A percentile compares a stretch with the other conserved stretches of the same genome.
These are phyloP conservation scores for Sebastes wilsoni DNA, from an alignment of 2,797 vertebrate genomes.

Conservation along the genomic window DNA sequence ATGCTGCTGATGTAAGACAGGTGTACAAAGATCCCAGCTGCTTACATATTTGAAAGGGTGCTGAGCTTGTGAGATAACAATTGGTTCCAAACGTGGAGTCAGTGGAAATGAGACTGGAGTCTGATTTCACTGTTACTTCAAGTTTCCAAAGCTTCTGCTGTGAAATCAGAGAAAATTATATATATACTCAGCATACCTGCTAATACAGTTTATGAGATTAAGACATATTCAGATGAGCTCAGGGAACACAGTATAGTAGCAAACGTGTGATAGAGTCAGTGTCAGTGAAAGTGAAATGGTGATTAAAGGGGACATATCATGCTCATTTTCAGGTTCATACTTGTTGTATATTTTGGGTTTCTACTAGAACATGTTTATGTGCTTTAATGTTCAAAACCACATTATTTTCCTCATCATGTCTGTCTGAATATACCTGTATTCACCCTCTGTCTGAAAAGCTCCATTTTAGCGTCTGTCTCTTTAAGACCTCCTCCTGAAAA, in stretches of 20 bases:
- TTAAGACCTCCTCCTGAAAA: too few relatives aligned
- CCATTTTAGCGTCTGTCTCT: too few relatives aligned
- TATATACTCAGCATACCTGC: slow-evolving; percentile 12
- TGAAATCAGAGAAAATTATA: background rate
- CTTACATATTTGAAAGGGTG: slow-evolving; percentile 1
- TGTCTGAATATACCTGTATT: too few relatives aligned
- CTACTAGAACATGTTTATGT: too few relatives aligned
- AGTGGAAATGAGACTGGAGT: background rate
- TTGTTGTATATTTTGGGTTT: too few relatives aligned
- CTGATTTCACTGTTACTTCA: background rate
- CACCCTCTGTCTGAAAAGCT: too few relatives aligned
- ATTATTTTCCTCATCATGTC: too few relatives aligned
- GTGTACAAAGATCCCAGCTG: slow-evolving; percentile 2
- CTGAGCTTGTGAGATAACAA: slow-evolving; percentile 1
- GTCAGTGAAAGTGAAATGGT: slow-evolving; percentile 8
- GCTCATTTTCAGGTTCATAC: background rate
- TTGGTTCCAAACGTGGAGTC: background rate
- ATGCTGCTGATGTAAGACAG: slow-evolving; percentile 36
- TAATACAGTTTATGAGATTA: slow-evolving; percentile 10
- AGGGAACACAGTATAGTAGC: slow-evolving; percentile 77
- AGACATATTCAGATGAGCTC: slow-evolving; percentile 65
- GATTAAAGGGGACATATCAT: background rate
- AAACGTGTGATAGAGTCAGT: slow-evolving; percentile 54
- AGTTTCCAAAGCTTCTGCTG: background rate
- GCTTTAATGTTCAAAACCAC: too few relatives aligned